Percentiles rank a stretch among this genome's conserved stretches.
These are phyloP conservation scores for Deladenus siricidicola DNA, from an alignment of 2,888 invertebrate species.

Conservation along the genomic window DNA sequence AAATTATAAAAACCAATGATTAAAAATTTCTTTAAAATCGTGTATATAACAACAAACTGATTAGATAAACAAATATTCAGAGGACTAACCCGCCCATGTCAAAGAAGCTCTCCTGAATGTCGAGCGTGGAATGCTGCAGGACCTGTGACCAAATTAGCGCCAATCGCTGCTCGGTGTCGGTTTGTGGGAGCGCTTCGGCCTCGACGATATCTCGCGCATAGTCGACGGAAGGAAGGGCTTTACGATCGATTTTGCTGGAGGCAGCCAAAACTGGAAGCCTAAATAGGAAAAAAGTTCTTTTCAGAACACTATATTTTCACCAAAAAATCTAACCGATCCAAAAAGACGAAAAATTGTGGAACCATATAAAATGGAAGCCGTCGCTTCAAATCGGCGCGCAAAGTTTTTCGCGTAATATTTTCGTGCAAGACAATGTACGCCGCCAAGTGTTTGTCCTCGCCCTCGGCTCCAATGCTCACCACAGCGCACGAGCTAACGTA, in stretches of 20 bases:
- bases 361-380: conserved; percentile 57
- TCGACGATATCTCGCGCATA: conserved; percentile 34
- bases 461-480: conserved; percentile 55
- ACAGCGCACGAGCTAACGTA: conserved; percentile 54
- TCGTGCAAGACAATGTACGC: conserved; percentile 54
- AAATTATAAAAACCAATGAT: no score
- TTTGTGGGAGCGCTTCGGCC: conserved; percentile 52
- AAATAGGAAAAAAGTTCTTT: no score
- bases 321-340: conserved; percentile 18
- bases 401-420: conserved; percentile 51
- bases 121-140: conserved; percentile 49
- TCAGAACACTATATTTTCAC: no score
- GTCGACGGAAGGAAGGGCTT: conserved; percentile 54
- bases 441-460: conserved; percentile 55
- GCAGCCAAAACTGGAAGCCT: conserved; percentile 55
- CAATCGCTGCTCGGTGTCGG: conserved; percentile 53
- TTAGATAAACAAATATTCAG: background rate
- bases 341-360: conserved; percentile 47
- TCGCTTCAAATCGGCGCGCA: conserved; percentile 54
- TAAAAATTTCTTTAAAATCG: no score
- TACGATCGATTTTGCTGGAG: conserved; percentile 55
- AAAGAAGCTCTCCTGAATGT: conserved; percentile 57
- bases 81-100: conserved; percentile 55
- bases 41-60: no score
- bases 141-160: conserved; percentile 54